Evolutionary conservation across 2,888 invertebrate species (phyloP).

Genomic region (Noctuana brunneofusca): DNA sequence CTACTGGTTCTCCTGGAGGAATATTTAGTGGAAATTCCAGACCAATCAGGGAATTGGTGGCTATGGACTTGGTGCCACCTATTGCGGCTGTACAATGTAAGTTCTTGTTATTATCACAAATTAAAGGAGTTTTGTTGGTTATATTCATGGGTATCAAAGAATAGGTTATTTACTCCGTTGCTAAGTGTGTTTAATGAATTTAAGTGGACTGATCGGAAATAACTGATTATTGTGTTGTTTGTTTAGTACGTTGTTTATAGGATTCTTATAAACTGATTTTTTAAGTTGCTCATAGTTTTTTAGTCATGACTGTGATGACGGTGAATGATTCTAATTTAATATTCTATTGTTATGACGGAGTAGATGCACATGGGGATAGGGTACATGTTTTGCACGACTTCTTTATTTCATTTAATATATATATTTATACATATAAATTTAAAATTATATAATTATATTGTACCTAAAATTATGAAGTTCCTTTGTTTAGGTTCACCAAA

Average conservation of each 20-base stretch:
- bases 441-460: no score
- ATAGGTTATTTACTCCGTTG: constrained; percentile 20
- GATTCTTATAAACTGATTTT: no score
- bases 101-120: not conserved
- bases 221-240: not conserved
- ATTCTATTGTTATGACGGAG: not conserved
- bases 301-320: no score
- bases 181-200: constrained; percentile 1
- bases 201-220: not conserved
- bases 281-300: no score
- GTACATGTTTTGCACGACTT: no score
- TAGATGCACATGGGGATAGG: no score
- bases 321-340: not conserved
- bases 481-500: not conserved
- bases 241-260: no score
- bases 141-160: not conserved
- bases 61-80: constrained; percentile 62
- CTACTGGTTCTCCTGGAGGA: constrained; percentile 46
- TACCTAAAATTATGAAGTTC: no score
- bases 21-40: constrained; percentile 31
- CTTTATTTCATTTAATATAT: no score
- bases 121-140: not conserved
- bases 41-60: constrained; percentile 22
- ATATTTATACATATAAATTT: no score
- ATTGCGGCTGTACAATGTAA: constrained; percentile 56